Percentiles rank a stretch among this genome's conserved stretches.
These are phyloP conservation scores for Vanacampus margaritifer DNA, from an alignment of 2,113 vertebrate genomes.

Conservation along the genomic window DNA sequence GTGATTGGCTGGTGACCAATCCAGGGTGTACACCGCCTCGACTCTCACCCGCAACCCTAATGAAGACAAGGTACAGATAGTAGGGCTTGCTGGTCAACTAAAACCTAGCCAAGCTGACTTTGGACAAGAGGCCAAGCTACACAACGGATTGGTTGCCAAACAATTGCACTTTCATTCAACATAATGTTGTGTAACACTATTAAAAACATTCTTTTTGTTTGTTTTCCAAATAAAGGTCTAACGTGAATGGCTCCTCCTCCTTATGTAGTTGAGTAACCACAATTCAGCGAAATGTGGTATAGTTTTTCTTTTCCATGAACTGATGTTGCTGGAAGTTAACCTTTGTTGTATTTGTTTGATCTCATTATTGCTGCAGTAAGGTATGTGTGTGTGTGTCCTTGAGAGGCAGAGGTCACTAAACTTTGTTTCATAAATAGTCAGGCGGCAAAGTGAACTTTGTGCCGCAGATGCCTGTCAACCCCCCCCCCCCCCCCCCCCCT, in stretches of 20 bases:
- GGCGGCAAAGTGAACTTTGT: constrained; percentile 24
- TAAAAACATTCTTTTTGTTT: too few relatives aligned
- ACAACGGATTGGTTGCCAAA: too few relatives aligned
- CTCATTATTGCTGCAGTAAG: not conserved
- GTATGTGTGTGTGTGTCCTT: constrained; percentile 1
- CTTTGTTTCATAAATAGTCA: constrained; percentile 28
- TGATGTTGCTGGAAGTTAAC: not conserved
- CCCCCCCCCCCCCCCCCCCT: not conserved
- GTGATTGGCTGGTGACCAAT: too few relatives aligned
- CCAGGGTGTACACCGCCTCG: too few relatives aligned
- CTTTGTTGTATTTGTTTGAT: not conserved
- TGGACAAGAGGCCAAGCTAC: too few relatives aligned
- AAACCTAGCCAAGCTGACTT: too few relatives aligned
- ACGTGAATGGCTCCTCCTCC: not conserved
- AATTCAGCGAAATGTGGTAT: not conserved
- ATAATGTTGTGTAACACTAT: too few relatives aligned
- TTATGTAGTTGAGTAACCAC: too few relatives aligned
- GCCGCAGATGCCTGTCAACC: not conserved
- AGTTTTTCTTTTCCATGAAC: not conserved
- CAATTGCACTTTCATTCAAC: too few relatives aligned
- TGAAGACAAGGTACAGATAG: too few relatives aligned
- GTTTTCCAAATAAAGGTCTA: not conserved
- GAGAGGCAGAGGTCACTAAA: constrained; percentile 2
- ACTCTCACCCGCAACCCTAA: too few relatives aligned
- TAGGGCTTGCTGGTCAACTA: too few relatives aligned